Conservation (phyloP, 2,888 invertebrate genomes). For the Caenorhabditis sinica region DNA sequence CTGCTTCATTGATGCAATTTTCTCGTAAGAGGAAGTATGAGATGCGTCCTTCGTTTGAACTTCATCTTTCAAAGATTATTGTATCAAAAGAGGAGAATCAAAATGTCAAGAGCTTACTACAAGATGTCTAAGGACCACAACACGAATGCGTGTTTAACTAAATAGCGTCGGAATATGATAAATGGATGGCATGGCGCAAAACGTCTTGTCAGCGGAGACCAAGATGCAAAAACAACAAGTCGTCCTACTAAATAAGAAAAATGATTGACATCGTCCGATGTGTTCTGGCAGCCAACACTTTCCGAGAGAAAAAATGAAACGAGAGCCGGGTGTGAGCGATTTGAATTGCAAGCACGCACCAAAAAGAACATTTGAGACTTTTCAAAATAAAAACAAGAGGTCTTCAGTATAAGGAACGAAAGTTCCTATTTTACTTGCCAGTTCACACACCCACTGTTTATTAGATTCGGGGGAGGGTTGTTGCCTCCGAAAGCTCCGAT, state of each 20-base stretch:
- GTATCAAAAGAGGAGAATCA: slow-evolving; percentile 1
- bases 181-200: slow-evolving; percentile 28
- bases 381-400: slow-evolving; percentile 1
- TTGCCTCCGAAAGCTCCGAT: neutral
- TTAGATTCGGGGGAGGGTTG: slow-evolving; percentile 23
- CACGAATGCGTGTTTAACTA: slow-evolving; percentile 29
- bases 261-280: slow-evolving; percentile 62
- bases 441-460: neutral
- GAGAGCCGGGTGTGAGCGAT: slow-evolving; percentile 7
- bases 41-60: neutral
- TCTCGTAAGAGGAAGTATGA: slow-evolving; percentile 2
- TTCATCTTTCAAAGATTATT: slow-evolving; percentile 25
- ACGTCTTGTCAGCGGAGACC: slow-evolving; percentile 52
- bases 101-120: neutral
- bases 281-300: slow-evolving; percentile 37
- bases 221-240: slow-evolving; percentile 50
- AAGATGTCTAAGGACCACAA: neutral
- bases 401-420: slow-evolving; percentile 15
- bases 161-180: slow-evolving; percentile 48
- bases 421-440: neutral
- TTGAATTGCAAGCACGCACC: slow-evolving; percentile 38
- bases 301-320: slow-evolving; percentile 16
- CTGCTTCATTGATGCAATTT: slow-evolving; percentile 1
- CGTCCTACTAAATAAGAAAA: slow-evolving; percentile 56
- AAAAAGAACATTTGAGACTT: slow-evolving; percentile 9